Evolutionary conservation across 2,113 vertebrate species (phyloP).

Genomic region (Tonatia bakeri): DNA sequence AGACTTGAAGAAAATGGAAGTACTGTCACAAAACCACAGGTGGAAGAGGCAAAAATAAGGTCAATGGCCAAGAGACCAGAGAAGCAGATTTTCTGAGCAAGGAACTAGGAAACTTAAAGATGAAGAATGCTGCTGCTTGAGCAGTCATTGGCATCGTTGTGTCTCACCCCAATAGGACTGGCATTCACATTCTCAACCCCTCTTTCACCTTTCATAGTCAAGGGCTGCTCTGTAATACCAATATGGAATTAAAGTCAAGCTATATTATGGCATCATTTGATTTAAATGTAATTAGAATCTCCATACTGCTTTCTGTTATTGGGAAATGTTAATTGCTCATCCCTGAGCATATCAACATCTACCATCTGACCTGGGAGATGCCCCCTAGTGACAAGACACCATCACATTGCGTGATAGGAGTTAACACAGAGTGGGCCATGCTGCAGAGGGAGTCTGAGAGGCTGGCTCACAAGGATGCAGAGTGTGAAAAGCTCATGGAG

Average conservation of each 20-base stretch:
- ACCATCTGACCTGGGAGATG: constrained; percentile 97
- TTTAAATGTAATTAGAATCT: constrained; percentile 96
- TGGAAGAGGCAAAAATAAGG: constrained; percentile 70
- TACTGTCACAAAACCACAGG: constrained; percentile 58
- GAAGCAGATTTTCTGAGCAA: constrained; percentile 86
- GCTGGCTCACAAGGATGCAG: constrained; percentile 93
- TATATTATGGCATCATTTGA: constrained; percentile 96
- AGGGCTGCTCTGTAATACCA: constrained; percentile 94
- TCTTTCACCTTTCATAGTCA: constrained; percentile 97
- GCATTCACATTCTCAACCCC: constrained; percentile 95
- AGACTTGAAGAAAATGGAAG: constrained; percentile 83
- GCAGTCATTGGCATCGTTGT: constrained; percentile 94
- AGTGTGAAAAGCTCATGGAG: constrained; percentile 96
- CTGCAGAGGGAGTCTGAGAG: constrained; percentile 93
- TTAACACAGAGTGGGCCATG: constrained; percentile 92
- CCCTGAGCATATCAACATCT: constrained; percentile 98
- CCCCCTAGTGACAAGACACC: constrained; percentile 94
- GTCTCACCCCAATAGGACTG: constrained; percentile 97
- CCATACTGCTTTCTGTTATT: constrained; percentile 95
- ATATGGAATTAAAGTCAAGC: constrained; percentile 94
- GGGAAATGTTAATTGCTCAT: constrained; percentile 94
- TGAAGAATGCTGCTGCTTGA: constrained; percentile 92
- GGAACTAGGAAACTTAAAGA: constrained; percentile 94
- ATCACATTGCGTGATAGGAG: constrained; percentile 95
- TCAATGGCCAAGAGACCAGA: constrained; percentile 82